Percentiles rank a stretch among this genome's conserved stretches.
phyloP scores from a whole-genome alignment of 2,888 invertebrate species.

The Phanerotoma sp. region DNA sequence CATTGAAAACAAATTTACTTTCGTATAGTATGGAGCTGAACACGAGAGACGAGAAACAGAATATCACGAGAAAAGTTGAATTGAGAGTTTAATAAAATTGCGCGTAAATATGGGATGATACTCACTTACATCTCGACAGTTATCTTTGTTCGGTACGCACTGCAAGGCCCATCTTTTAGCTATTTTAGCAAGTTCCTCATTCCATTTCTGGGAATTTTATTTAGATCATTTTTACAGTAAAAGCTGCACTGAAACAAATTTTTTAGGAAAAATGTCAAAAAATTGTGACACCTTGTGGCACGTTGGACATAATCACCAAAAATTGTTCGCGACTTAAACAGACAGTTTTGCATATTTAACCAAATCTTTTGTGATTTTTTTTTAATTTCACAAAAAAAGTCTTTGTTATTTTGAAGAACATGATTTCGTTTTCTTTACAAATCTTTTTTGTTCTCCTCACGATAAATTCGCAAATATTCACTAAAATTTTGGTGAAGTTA shows the following conservation, averaged over 20 bases:
- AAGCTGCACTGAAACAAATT: neutral
- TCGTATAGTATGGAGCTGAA: neutral
- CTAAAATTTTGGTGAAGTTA: too few relatives aligned
- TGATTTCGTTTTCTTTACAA: too few relatives aligned
- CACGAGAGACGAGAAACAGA: neutral
- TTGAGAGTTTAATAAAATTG: constrained; percentile 15
- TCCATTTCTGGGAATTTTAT: constrained; percentile 46
- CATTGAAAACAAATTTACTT: constrained; percentile 20
- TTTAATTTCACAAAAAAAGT: too few relatives aligned
- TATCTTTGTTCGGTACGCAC: constrained; percentile 55
- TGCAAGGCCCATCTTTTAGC: constrained; percentile 58
- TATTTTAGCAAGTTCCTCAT: constrained; percentile 55
- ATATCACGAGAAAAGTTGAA: constrained; percentile 6
- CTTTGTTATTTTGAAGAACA: too few relatives aligned
- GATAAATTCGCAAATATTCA: too few relatives aligned
- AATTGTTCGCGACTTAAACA: too few relatives aligned
- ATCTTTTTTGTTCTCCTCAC: too few relatives aligned
- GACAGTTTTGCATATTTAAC: too few relatives aligned
- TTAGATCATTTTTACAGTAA: too few relatives aligned
- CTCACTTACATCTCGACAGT: constrained; percentile 56
- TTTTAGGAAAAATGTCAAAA: neutral
- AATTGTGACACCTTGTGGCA: too few relatives aligned
- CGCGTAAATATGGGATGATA: constrained; percentile 24
- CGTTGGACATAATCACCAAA: too few relatives aligned
- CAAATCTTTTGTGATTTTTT: too few relatives aligned